Conservation (phyloP, 1,140 invertebrate species). For the Proales similis region DNA sequence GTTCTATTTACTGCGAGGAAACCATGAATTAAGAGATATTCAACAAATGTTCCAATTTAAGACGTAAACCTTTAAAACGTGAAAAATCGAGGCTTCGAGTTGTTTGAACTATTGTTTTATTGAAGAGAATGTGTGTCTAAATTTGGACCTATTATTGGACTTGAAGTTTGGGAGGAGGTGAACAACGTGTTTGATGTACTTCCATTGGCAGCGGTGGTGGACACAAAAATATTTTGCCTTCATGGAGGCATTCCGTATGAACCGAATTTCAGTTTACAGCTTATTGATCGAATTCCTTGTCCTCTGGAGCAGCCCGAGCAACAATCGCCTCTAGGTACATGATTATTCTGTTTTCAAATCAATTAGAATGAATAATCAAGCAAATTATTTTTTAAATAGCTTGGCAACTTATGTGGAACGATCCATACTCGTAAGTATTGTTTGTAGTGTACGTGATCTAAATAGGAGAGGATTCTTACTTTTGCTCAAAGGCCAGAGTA, state of each 20-base stretch:
- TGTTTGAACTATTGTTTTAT: neutral
- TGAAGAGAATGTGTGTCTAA: constrained; percentile 59
- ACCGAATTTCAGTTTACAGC: constrained; percentile 47
- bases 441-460: neutral
- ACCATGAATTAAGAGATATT: constrained; percentile 61
- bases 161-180: constrained; percentile 63
- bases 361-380: too few species aligned
- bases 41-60: constrained; percentile 67
- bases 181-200: constrained; percentile 63
- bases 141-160: constrained; percentile 56
- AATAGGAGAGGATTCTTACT: neutral
- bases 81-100: neutral
- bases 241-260: constrained; percentile 66
- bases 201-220: constrained; percentile 45
- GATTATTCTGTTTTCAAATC: constrained; percentile 60
- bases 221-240: constrained; percentile 60
- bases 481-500: constrained; percentile 1
- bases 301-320: constrained; percentile 42
- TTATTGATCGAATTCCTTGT: constrained; percentile 42
- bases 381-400: too few species aligned
- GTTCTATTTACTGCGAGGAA: constrained; percentile 56
- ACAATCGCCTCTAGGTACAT: constrained; percentile 58
- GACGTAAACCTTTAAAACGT: constrained; percentile 51
- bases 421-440: constrained; percentile 60
- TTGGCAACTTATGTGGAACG: constrained; percentile 72